phyloP scores from a whole-genome alignment of 2,797 vertebrate species.

The Notamacropus eugenii region DNA sequence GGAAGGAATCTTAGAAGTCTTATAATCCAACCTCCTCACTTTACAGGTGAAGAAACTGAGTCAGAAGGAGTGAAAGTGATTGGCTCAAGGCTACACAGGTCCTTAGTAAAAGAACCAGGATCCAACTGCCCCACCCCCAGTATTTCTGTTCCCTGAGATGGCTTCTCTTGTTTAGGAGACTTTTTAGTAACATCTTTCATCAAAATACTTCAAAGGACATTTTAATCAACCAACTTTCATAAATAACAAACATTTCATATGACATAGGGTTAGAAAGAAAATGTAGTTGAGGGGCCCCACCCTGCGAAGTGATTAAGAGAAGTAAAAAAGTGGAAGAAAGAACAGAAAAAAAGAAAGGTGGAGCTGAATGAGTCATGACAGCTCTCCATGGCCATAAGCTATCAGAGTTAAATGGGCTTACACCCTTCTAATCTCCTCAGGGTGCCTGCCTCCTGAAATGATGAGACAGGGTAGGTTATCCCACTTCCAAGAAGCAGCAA shows the following conservation, averaged over 20 bases:
- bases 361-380: conserved; percentile 10
- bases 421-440: background rate
- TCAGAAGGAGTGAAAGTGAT: background rate
- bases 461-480: conserved; percentile 8
- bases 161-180: conserved; percentile 13
- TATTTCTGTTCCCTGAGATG: background rate
- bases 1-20: background rate
- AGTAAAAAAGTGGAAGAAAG: background rate
- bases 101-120: background rate
- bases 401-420: conserved; percentile 48
- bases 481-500: background rate
- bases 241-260: conserved; percentile 45
- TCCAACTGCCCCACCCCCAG: background rate
- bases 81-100: background rate
- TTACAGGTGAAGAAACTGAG: background rate
- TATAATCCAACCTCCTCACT: background rate
- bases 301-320: background rate
- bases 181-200: conserved; percentile 1
- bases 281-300: conserved; percentile 10
- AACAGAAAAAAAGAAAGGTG: background rate
- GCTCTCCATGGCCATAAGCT: background rate
- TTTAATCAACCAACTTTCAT: background rate
- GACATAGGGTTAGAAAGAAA: conserved; percentile 30
- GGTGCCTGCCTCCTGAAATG: conserved; percentile 24
- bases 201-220: background rate